Conservation (phyloP, 2,888 invertebrate species). For the Graphium colonna region DNA sequence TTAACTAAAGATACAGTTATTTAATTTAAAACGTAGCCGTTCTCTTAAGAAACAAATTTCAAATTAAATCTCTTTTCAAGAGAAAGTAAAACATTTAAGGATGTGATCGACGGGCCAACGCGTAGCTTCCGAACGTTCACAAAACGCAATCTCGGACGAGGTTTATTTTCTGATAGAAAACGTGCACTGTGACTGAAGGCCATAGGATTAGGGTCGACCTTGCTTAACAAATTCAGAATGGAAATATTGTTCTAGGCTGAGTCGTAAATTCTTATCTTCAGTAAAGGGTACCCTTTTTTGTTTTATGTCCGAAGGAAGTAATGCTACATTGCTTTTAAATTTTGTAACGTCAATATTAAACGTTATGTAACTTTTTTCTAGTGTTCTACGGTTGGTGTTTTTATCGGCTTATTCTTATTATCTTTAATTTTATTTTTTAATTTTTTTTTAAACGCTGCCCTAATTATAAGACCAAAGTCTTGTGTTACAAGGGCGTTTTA, state of each 20-base stretch:
- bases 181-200: slow-evolving; percentile 39
- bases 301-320: too few relatives aligned
- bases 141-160: slow-evolving; percentile 19
- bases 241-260: background rate
- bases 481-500: too few relatives aligned
- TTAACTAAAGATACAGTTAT: background rate
- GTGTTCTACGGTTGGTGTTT: too few relatives aligned
- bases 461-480: too few relatives aligned
- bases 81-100: background rate
- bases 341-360: too few relatives aligned
- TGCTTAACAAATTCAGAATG: background rate
- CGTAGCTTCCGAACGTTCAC: background rate
- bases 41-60: background rate
- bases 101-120: background rate
- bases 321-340: too few relatives aligned
- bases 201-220: background rate
- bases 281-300: background rate
- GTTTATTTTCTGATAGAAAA: slow-evolving; percentile 36
- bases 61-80: background rate
- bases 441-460: too few relatives aligned
- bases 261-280: background rate
- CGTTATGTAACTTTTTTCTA: too few relatives aligned
- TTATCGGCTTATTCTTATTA: too few relatives aligned
- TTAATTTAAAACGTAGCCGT: background rate
- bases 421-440: too few relatives aligned